Evolutionary conservation across 1,140 invertebrate species (phyloP).

Genomic region (Centruroides vittatus): DNA sequence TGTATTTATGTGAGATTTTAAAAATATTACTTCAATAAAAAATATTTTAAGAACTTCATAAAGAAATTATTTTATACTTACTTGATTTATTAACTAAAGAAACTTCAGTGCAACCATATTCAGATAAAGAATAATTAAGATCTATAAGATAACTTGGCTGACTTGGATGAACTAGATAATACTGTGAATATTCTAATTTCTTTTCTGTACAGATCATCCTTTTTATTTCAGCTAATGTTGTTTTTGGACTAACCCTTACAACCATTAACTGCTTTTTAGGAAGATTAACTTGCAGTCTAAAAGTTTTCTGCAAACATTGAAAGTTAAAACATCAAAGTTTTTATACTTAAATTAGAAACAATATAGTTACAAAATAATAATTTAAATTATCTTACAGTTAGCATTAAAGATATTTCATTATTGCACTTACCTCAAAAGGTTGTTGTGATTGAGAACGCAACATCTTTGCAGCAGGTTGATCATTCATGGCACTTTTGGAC

Average conservation of each 20-base stretch:
- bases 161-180: slow-evolving; percentile 40
- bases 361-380: not conserved
- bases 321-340: not conserved
- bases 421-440: too few species aligned
- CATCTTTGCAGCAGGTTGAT: not conserved
- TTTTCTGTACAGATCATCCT: slow-evolving; percentile 64
- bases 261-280: slow-evolving; percentile 69
- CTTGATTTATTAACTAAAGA: slow-evolving; percentile 15
- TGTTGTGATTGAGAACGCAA: not conserved
- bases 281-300: slow-evolving; percentile 61
- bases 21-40: not conserved
- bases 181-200: slow-evolving; percentile 52
- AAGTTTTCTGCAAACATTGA: slow-evolving; percentile 39
- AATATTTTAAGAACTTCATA: not conserved
- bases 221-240: slow-evolving; percentile 48
- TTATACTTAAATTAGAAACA: not conserved
- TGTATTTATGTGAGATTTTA: not conserved
- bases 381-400: not conserved
- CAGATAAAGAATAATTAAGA: slow-evolving; percentile 12
- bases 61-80: not conserved
- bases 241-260: slow-evolving; percentile 49
- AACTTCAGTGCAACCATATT: slow-evolving; percentile 17
- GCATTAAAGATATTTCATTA: too few species aligned
- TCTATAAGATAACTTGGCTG: slow-evolving; percentile 15
- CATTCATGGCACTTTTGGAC: slow-evolving; percentile 31